Base-by-base conservation (phyloP, 2,113 vertebrate species). In the Megaceryle maxima region DNA sequence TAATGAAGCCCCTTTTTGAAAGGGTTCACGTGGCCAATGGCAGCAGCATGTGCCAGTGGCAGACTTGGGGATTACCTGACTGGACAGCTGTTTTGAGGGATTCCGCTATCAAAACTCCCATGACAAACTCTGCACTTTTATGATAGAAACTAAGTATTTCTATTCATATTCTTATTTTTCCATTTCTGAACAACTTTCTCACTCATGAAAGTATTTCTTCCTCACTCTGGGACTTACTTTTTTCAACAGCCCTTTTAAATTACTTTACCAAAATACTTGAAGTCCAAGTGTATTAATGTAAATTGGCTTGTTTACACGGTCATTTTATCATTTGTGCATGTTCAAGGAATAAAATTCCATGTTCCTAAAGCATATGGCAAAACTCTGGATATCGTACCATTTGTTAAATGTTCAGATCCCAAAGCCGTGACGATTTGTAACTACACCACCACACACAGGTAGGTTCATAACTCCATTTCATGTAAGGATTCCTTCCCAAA, bases 11-110 rank as follows among this genome's bases (percentile, higher is more conserved):
- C 9, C 79, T 46, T 5, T 15, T 5, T 15, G 39, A 6, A 60
- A 37, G 1, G 5, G 15, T 21, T n/a, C 37, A 7, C 5, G 1
- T 13, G 37, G 63, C 77, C 57, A 37, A 35, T 10, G 2, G 2
- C 56, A 64, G 87, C 48, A 35, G 4, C 4, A 13, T 0, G 44
- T 51, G 60, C 66, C 15, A 3, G 6, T 11, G 1, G 53, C 55
- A 64, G 25, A 9, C 6, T 2, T 9, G 50, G 69, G 37, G 31
- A 17, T 39, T 41, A 29, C 5, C 35, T 33, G 29, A 4, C 15
- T 6, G 31, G 11, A 20, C 26, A 39, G 39, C 35, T 35, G 2
- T 28, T 44, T 18, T 26, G 39, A 44, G n/a, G 76, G 55, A 59
- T 25, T 78, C 50, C 31, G 16, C 76, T 56, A 2, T 15, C 17